These are phyloP conservation scores for Lycaon pictus DNA, from an alignment of 2,113 vertebrate genomes.

Conservation along the genomic window DNA sequence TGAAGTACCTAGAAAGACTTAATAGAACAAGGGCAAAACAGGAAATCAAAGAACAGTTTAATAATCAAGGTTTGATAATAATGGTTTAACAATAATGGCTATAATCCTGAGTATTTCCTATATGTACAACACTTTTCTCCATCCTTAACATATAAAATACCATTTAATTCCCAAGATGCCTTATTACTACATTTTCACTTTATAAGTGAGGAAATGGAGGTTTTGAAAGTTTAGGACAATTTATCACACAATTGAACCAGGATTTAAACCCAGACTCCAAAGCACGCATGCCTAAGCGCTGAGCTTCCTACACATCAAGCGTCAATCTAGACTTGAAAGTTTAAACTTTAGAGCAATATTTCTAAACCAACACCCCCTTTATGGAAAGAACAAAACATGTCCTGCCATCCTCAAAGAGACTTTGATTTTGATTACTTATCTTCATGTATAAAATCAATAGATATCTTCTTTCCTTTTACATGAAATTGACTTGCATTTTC, in stretches of 20 bases:
- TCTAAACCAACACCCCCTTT: not conserved
- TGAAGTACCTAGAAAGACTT: conserved; percentile 56
- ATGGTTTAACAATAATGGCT: conserved; percentile 8
- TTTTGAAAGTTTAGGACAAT: conserved; percentile 59
- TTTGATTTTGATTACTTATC: not conserved
- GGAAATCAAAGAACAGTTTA: conserved; percentile 57
- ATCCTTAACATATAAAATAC: conserved; percentile 43
- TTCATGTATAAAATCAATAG: not conserved
- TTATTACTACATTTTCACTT: conserved; percentile 57
- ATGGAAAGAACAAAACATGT: not conserved
- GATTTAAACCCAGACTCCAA: conserved; percentile 74
- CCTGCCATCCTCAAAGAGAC: conserved; percentile 10
- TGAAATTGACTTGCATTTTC: conserved; percentile 21
- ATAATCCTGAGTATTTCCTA: conserved; percentile 21
- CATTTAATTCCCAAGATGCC: conserved; percentile 53
- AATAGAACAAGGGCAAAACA: conserved; percentile 8
- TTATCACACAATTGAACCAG: conserved; percentile 34
- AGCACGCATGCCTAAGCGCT: not conserved
- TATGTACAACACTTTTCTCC: conserved; percentile 14
- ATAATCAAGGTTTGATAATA: conserved; percentile 24
- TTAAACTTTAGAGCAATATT: conserved; percentile 34
- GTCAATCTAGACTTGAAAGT: conserved; percentile 29
- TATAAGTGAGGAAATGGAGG: conserved; percentile 52
- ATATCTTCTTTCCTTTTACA: not conserved
- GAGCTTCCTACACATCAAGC: not conserved